Conservation (phyloP, 2,797 vertebrate species). For the Heliangelus exortis region DNA sequence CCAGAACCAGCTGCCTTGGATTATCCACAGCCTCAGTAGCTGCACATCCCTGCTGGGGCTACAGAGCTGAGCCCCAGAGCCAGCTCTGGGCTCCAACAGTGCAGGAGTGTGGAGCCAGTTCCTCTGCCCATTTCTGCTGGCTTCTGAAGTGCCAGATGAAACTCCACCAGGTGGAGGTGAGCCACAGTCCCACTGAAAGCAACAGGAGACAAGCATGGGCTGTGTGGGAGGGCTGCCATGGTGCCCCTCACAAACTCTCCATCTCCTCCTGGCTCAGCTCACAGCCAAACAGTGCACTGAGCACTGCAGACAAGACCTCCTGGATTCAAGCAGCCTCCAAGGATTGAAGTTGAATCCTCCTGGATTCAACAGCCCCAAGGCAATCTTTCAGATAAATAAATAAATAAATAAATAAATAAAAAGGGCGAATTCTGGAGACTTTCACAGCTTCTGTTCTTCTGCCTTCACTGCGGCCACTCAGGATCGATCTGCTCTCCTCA, state of each 20-base stretch:
- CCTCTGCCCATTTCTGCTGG: background rate
- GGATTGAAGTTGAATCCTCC: background rate
- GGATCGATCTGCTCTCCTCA: background rate
- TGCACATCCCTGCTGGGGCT: rapidly evolving
- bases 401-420: background rate
- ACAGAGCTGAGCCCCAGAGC: background rate
- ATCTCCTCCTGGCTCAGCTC: background rate
- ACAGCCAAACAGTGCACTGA: rapidly evolving
- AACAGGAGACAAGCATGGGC: background rate
- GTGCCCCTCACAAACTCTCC: background rate
- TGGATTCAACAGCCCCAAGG: background rate
- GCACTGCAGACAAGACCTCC: background rate
- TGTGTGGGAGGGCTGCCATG: background rate
- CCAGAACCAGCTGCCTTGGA: background rate
- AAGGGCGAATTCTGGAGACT: background rate
- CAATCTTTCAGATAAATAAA: background rate
- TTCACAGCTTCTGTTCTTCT: background rate
- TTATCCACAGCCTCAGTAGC: background rate
- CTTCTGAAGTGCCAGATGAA: conserved; percentile 42
- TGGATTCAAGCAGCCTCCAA: background rate
- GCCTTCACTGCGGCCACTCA: background rate
- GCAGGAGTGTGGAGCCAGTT: background rate
- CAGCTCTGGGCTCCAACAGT: background rate
- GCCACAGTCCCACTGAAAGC: background rate
- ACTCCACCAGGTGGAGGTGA: conserved; percentile 16